Base-by-base conservation (phyloP, 2,113 vertebrate genomes). In the Saguinus imperator region DNA sequence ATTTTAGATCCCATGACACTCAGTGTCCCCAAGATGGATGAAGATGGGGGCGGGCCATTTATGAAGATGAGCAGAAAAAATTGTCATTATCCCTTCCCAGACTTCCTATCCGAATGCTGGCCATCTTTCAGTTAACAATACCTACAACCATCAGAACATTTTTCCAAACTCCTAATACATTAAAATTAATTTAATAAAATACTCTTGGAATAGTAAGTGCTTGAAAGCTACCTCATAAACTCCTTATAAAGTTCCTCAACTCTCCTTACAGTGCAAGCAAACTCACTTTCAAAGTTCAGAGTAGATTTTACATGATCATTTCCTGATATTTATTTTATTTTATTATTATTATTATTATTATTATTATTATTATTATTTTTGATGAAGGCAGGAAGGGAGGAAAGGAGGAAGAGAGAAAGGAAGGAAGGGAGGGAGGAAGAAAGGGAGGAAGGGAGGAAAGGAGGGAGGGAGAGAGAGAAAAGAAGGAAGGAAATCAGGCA, bases 251-350 rank as follows among this genome's bases (percentile, higher is more conserved):
- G 37, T n/a, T 87, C 75, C 14, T 79, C 61, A 37, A 73, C 37
- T 86, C 25, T 29, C 55, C 14, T 52, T 70, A 92, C 2, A 86
- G 89, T 57, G 35, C 32, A 88, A 95, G 66, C 10, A 73, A 77
- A 81, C 58, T 79, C 66, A 92, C 23, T 32, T 92, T 77, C 66
- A n/a, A n/a, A 23, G 27, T 37, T 83, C 43, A 75, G 37, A 57
- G 84, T 61, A 40, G 23, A 52, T 94, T 92, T 87, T n/a, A 91
- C 27, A 9, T 82, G 45, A 85, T 43, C 61, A 79, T 86, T 95
- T 92, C 61, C 64, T 79, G 64, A 79, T 48, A 48, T 77, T 93
- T 80, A 93, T 79, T 79, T 81, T 52, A 96, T 64, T 52, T 52
- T 18, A 52, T 52, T 64, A 40, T 64, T 68, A 79, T 76, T 85